Evolutionary conservation across 2,113 vertebrate species (phyloP), one percentile per base, ranked within the genome.

Genomic region (Xenus cinereus): DNA sequence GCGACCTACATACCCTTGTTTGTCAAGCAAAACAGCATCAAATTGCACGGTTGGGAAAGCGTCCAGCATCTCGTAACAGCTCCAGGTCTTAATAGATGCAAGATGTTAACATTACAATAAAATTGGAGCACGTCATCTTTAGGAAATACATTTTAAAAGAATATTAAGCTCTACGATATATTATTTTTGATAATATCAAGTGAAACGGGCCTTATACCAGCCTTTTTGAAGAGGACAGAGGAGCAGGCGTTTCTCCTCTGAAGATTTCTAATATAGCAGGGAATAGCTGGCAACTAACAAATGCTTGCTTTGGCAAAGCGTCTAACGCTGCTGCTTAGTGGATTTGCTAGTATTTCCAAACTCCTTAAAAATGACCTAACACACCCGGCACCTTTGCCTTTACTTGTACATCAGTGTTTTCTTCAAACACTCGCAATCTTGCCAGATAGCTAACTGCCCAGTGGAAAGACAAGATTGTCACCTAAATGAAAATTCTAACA

Each of bases 1-100:
- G 72, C 7, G 3, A 63, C 68, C 86, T 60, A n/a, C 20, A 0
- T 10, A 26, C 33, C 87, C 28, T n/a, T 84, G 80, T 94, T 84
- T 88, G 94, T 91, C 94, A 84, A 91, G 91, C 81, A 90, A 63
- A 79, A 53, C 91, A 88, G 87, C 93, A 67, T 69, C 71, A 82
- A 86, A 76, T 93, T 84, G 71, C 94, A 62, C 0, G 23, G 45
- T 3, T 90, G 90, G 95, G 87, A 96, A 72, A 2, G 33, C 6
- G n/a, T 71, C 95, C 95, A 93, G 93, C 73, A 67, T 57, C 91
- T 72, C 76, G 0, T 37, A 89, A 93, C 80, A 54, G 57, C 63
- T 45, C 77, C 83, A 74, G 66, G n/a, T 57, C 73, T 89, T 83
- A 93, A 94, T 0, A 79, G 78, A 93, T 60, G 68, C 82, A 94